These are phyloP conservation scores for Deilephila elpenor DNA, from an alignment of 2,888 invertebrate genomes.

Conservation along the genomic window DNA sequence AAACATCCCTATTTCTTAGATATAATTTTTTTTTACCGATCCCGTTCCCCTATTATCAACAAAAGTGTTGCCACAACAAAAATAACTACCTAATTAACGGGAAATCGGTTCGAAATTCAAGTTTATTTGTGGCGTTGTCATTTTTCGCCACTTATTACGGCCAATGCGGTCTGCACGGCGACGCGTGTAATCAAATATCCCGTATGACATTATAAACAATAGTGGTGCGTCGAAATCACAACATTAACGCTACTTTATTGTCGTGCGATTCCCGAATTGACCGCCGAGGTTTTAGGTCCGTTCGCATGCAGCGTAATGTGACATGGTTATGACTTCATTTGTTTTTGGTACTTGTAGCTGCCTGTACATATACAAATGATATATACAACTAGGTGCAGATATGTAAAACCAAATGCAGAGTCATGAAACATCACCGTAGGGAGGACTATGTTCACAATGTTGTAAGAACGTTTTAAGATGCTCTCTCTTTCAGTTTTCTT, in stretches of 20 bases:
- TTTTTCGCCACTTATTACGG: conserved; percentile 19
- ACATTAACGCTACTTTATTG: conserved; percentile 76
- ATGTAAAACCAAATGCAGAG: no score
- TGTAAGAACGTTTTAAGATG: no score
- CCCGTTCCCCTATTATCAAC: not conserved
- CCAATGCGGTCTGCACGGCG: conserved; percentile 26
- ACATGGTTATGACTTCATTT: not conserved
- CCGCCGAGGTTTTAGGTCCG: conserved; percentile 55
- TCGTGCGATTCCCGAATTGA: conserved; percentile 69
- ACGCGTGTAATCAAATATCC: conserved; percentile 31
- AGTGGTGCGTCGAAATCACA: conserved; percentile 34
- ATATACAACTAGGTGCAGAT: no score
- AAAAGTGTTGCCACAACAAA: not conserved
- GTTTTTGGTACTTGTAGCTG: no score
- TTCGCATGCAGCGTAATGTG: conserved; percentile 27
- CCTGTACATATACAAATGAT: no score
- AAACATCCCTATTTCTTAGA: no score
- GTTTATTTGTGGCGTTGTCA: not conserved
- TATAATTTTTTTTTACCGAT: not conserved
- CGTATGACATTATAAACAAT: conserved; percentile 36
- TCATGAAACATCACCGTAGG: no score
- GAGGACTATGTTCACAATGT: no score
- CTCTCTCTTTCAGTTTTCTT: no score
- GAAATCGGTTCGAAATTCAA: not conserved
- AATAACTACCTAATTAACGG: not conserved